phyloP scores from a whole-genome alignment of 2,797 vertebrate species.

The Labroides dimidiatus region DNA sequence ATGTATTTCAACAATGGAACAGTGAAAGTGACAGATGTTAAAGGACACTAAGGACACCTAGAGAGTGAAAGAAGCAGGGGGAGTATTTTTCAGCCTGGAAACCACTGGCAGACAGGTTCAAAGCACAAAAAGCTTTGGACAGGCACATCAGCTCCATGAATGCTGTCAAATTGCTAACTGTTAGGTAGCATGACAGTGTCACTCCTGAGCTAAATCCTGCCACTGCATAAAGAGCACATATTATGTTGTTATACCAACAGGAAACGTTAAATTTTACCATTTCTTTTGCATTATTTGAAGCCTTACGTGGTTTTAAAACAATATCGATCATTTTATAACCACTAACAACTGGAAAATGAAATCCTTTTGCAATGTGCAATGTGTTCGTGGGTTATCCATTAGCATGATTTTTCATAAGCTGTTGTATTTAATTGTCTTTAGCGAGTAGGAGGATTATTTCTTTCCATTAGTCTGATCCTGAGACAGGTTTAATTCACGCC shows the following conservation, averaged over 20 bases:
- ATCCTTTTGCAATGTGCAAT: constrained; percentile 12
- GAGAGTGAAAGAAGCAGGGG: constrained; percentile 35
- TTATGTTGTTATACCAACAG: constrained; percentile 10
- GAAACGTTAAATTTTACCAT: constrained; percentile 13
- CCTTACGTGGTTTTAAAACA: constrained; percentile 9
- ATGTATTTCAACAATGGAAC: constrained; percentile 46
- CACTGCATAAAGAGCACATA: constrained; percentile 21
- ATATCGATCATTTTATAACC: constrained; percentile 4
- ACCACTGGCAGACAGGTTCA: constrained; percentile 36
- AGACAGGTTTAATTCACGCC: constrained; percentile 39
- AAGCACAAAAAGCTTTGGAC: constrained; percentile 50
- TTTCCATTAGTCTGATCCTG: constrained; percentile 34
- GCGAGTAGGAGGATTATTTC: constrained; percentile 29
- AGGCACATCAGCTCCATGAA: constrained; percentile 26
- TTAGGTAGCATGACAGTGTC: constrained; percentile 32
- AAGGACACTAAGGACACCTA: constrained; percentile 63
- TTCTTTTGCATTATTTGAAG: constrained; percentile 13
- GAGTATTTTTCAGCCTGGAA: constrained; percentile 53
- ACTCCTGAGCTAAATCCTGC: constrained; percentile 23
- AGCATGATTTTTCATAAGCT: constrained; percentile 25
- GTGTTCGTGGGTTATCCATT: constrained; percentile 7
- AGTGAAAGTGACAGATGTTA: constrained; percentile 48
- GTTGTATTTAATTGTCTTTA: constrained; percentile 18
- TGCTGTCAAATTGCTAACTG: constrained; percentile 45
- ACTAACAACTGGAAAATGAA: constrained; percentile 2